Evolutionary conservation across 2,113 vertebrate genomes (phyloP).

Genomic region (Thamnaconus septentrionalis): DNA sequence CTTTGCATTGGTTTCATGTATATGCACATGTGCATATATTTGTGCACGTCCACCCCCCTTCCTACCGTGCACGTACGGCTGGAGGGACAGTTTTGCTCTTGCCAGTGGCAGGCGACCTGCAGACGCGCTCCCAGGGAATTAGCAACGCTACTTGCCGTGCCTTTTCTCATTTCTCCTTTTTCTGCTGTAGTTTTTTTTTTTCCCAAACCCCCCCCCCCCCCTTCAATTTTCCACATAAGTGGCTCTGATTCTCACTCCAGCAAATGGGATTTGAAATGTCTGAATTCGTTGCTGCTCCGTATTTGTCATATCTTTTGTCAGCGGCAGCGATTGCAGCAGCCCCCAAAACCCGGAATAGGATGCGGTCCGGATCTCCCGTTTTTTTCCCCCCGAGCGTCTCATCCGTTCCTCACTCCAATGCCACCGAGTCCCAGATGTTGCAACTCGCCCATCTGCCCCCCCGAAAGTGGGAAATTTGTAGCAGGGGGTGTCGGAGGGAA

Average conservation of each 20-base stretch:
- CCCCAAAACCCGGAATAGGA: conserved; percentile 14
- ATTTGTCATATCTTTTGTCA: conserved; percentile 54
- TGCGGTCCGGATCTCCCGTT: conserved; percentile 17
- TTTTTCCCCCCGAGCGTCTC: conserved; percentile 65
- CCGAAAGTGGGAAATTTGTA: conserved; percentile 67
- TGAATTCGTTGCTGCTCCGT: conserved; percentile 33
- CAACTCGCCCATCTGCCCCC: conserved; percentile 81
- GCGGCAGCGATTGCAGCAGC: conserved; percentile 16
- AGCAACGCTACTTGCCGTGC: conserved; percentile 55
- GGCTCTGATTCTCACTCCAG: conserved; percentile 48
- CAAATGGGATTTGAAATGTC: conserved; percentile 53
- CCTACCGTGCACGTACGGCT: conserved; percentile 17
- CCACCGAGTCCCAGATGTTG: conserved; percentile 87
- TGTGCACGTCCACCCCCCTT: not conserved
- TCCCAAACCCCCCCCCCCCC: not conserved
- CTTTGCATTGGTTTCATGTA: not conserved
- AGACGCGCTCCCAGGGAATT: conserved; percentile 60
- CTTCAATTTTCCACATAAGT: conserved; percentile 71
- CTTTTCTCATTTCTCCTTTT: conserved; percentile 55
- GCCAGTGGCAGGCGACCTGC: conserved; percentile 45
- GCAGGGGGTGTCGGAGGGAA: conserved; percentile 76
- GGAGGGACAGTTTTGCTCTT: conserved; percentile 34
- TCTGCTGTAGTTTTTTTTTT: conserved; percentile 57
- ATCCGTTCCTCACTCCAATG: conserved; percentile 74
- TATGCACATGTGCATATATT: conserved; percentile 1